Evolutionary conservation across 92 coral and sea anemone genomes (phyloP), one percentile per base, ranked within the genome.

Genomic region (Meandrina meandrites): DNA sequence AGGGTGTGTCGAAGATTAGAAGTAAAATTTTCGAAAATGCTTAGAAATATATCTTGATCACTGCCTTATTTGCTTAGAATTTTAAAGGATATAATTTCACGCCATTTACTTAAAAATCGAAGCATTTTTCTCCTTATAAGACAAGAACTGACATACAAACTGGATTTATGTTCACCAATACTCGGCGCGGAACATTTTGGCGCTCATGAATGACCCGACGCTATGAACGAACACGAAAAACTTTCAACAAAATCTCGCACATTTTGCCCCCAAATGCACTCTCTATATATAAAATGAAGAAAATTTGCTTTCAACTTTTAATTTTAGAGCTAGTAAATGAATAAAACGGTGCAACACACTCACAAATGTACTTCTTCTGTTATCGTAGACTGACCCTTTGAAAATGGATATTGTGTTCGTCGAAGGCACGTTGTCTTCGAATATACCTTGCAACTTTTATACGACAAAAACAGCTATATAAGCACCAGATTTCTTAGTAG

Each of bases 331-430:
- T 37, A 28, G 57, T 5, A 5, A 37, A 14, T 30, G 40, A 37
- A 17, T 17, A 40, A 73, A 71, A 50, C 45, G 31, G 36, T 21
- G 56, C 56, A 48, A 51, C 16, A 74, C 80, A 56, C 51, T 16
- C 74, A 19, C 51, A 74, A 57, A 74, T 18, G 35, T 37, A 78
- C 51, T 42, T 73, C 87, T 19, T 56, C 56, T 37, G 80, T 85
- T 60, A 51, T 76, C 88, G 66, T 12, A 50, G 80, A 78, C 21
- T 88, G 93, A 90, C 89, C 91, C 81, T 88, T 90, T 88, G 86
- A 90, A 90, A 90, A 81, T 89, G 88, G 93, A 90, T 90, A 88
- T 88, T 87, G 86, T 58, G 36, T 82, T 81, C 76, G 86, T 78
- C 82, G 93, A 90, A 90, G 85, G 77, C 85, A 81, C 80, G 86